Base-by-base conservation (phyloP, 64 coral and sea anemone species). In the Montipora efflorescens region DNA sequence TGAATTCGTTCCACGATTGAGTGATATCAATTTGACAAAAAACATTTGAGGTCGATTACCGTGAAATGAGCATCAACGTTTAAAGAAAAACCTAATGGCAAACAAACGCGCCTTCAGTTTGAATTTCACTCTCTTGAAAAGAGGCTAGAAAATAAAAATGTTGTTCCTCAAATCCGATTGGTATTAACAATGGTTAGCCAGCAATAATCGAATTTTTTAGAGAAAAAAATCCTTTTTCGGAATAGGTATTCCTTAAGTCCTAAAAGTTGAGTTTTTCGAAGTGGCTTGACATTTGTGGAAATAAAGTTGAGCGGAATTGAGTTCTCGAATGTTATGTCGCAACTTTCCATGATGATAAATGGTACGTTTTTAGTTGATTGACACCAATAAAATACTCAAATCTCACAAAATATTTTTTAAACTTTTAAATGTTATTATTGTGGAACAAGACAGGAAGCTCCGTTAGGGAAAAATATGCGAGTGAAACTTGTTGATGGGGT, bases 401-500 rank as follows among this genome's bases (percentile, higher is more conserved):
- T 36, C 36, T 36, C 36, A 36, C 36, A 36, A 36, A 36, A 36
- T 36, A 36, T 36, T 2, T 21, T n/a, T 48, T 21, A 71, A 19
- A 19, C 81, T 72, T 51, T 47, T 86, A 22, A 72, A 86, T 68
- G 44, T 23, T 47, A 86, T 46, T 86, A 86, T 21, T 71, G 46
- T 51, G 82, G 82, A 19, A 86, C 61, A 72, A 86, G 46, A 86
- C 66, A 86, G 8, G 82, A 18, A 86, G 82, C 82, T 22, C 82
- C 82, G 8, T 86, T 86, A 21, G 82, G 82, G 19, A 86, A 86
- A 86, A 50, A 86, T 50, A 86, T 86, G 10, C 82, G 82, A 86
- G 82, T 86, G 19, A 71, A 86, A 72, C 62, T 86, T 12, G 82
- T 44, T 48, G 66, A 18, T 13, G 82, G 64, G 5, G 15, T 23